A percentile compares a stretch with the other conserved stretches of the same genome.
Evolutionary conservation across 2,888 invertebrate species (phyloP).

Genomic region (Encarsia formosa): DNA sequence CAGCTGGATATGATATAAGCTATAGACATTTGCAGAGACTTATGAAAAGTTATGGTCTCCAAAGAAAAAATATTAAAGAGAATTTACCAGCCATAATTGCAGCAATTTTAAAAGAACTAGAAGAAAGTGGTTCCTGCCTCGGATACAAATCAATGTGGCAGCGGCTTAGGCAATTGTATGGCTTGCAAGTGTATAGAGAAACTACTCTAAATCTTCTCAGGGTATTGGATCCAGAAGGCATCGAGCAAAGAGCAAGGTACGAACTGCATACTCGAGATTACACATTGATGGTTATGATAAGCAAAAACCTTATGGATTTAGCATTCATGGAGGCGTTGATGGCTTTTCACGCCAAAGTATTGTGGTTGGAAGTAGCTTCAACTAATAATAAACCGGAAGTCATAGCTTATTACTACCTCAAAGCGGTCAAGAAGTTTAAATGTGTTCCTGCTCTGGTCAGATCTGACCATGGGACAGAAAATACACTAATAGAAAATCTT

Average conservation of each 20-base stretch:
- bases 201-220: not conserved
- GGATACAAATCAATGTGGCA: not conserved
- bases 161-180: not conserved
- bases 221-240: not conserved
- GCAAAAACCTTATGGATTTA: not conserved
- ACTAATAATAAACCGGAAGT: slow-evolving; percentile 1
- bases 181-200: not conserved
- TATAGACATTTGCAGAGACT: no score
- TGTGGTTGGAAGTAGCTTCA: not conserved
- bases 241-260: not conserved
- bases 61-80: no score
- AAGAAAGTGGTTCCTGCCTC: not conserved
- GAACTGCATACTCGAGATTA: not conserved
- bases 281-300: slow-evolving; percentile 4
- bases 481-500: not conserved
- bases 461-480: slow-evolving; percentile 20
- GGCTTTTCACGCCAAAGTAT: slow-evolving; percentile 2
- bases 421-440: slow-evolving; percentile 6
- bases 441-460: slow-evolving; percentile 14
- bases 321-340: slow-evolving; percentile 2
- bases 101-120: not conserved
- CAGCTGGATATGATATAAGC: no score
- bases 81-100: no score
- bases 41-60: no score
- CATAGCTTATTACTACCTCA: slow-evolving; percentile 16